Evolutionary conservation across 2,113 vertebrate species (phyloP).

Genomic region (Tupaia chinensis): DNA sequence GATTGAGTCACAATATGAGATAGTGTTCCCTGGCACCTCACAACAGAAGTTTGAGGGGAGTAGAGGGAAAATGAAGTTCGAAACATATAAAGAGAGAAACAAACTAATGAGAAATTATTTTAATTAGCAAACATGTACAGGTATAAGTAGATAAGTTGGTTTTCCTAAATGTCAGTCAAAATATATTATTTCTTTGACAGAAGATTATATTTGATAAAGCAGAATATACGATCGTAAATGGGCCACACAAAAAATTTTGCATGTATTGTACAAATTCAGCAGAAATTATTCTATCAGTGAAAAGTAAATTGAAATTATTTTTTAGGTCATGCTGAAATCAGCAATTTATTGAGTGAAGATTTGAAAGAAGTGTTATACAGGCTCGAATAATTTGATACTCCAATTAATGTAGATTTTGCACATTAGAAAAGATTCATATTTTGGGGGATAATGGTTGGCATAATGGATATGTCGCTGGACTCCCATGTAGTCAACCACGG

Average conservation of each 20-base stretch:
- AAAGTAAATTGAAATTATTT: not conserved
- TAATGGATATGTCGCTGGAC: too few species aligned
- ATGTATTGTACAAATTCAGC: not conserved
- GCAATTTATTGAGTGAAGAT: not conserved
- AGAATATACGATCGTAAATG: not conserved
- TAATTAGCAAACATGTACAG: not conserved
- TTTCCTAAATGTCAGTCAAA: not conserved
- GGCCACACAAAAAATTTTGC: not conserved
- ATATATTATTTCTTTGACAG: not conserved
- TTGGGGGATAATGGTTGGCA: too few species aligned
- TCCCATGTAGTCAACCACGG: too few species aligned
- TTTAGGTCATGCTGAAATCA: not conserved
- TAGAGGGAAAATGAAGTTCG: not conserved
- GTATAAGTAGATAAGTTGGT: not conserved
- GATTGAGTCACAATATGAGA: not conserved
- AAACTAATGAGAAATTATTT: not conserved
- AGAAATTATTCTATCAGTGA: slow-evolving; percentile 7
- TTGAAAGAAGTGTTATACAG: not conserved
- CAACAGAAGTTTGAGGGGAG: not conserved
- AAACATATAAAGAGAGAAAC: not conserved
- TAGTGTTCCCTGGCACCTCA: not conserved
- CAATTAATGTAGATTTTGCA: not conserved
- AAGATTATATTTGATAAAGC: slow-evolving; percentile 6
- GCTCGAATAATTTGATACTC: not conserved
- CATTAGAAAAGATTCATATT: not conserved